A percentile compares a stretch with the other conserved stretches of the same genome.
These are phyloP conservation scores for Spisula solida DNA, from an alignment of 2,888 invertebrate species.

Conservation along the genomic window DNA sequence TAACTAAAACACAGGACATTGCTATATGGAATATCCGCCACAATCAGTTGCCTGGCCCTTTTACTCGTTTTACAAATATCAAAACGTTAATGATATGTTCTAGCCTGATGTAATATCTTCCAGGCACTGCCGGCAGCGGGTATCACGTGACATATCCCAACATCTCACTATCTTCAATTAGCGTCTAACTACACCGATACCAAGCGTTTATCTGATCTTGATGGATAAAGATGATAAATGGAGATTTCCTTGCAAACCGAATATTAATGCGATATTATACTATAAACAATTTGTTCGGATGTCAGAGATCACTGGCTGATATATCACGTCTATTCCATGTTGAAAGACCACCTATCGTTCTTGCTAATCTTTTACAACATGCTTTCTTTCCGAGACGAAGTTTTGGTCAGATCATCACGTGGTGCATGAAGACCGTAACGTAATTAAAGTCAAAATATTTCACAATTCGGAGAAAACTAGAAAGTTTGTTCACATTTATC, in stretches of 20 bases:
- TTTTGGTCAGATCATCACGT: neutral
- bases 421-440: no score
- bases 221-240: constrained; percentile 68
- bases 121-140: constrained; percentile 24
- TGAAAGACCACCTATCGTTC: constrained; percentile 46
- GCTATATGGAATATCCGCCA: no score
- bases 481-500: no score
- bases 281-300: constrained; percentile 61
- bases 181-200: constrained; percentile 69
- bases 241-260: constrained; percentile 62
- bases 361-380: constrained; percentile 25
- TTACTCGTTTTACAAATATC: no score
- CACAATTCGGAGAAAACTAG: no score
- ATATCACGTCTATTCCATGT: constrained; percentile 51
- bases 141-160: constrained; percentile 57
- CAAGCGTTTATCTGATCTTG: constrained; percentile 67
- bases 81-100: no score
- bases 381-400: constrained; percentile 16
- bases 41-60: no score
- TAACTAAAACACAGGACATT: no score
- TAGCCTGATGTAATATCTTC: neutral
- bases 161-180: constrained; percentile 65
- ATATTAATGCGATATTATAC: constrained; percentile 63
- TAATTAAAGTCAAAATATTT: no score
- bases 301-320: constrained; percentile 54